Base-by-base conservation (phyloP, 2,797 vertebrate genomes). In the Sparus aurata region DNA sequence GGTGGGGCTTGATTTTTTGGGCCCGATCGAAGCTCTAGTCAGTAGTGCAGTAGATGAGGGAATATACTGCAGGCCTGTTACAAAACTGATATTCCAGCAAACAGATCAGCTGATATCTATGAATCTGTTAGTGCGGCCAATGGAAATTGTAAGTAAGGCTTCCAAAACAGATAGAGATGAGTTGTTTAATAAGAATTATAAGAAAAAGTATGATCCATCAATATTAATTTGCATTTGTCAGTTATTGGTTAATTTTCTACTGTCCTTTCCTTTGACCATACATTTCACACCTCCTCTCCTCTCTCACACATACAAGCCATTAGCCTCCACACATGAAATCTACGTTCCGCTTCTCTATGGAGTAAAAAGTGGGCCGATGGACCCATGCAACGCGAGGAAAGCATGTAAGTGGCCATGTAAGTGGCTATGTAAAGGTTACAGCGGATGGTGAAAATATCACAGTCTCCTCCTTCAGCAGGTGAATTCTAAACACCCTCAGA, bases 401-500 rank as follows among this genome's bases (percentile, higher is more conserved):
- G 67, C 72, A 34, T 34, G 30, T 34, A 34, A 43, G 25, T 30
- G 69, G 59, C 63, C 73, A 79, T 59, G 69, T 34, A 34, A 43
- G 25, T 30, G 69, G 59, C 63, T 71, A 79, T 57, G 69, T 65
- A 87, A 90, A 87, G 84, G 85, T 90, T 77, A 88, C 27, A 20
- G 20, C 1, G 7, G 43, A 62, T 84, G 72, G 61, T 82, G 54
- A 87, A 91, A 91, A 89, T 79, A 88, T 79, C 87, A 87, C 77
- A 74, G 41, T 65, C 34, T 73, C 22, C 59, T 76, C 25, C 55
- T 61, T 75, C 34, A 38, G 38, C 30, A 12, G 34, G 25, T 60
- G 59, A 83, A 83, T 90, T 77, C 57, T 74, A 79, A 88, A 83
- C 63, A 73, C 50, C 18, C 53, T 70, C n/a, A 52, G 70, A 78